Conservation (phyloP, 2,797 vertebrate species). For the Cichlasoma orientale region DNA sequence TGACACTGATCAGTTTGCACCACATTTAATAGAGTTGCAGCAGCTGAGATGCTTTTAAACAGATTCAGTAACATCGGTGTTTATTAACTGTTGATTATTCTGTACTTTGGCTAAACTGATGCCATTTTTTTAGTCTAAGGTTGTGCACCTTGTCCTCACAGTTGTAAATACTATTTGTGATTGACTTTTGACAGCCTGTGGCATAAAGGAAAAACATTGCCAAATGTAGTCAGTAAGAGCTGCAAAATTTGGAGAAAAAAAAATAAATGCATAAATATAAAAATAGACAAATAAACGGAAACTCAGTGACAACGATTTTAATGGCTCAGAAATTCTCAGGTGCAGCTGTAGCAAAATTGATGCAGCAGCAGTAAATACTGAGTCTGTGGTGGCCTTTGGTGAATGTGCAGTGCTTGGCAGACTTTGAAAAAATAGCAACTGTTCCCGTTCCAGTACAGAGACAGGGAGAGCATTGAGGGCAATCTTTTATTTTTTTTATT, state of each 20-base stretch:
- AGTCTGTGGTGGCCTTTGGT: neutral
- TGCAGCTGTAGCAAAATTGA: neutral
- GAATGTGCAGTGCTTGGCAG: neutral
- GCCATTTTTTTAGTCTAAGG: neutral
- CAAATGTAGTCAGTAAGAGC: neutral
- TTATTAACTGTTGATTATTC: neutral
- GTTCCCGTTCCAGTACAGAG: neutral
- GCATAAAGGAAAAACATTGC: fast-evolving
- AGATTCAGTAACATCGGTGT: neutral
- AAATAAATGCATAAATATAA: neutral
- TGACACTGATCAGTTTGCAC: neutral
- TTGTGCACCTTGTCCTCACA: neutral
- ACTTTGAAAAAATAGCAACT: neutral
- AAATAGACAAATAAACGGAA: neutral
- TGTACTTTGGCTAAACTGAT: neutral
- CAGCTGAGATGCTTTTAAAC: neutral
- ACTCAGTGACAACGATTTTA: neutral
- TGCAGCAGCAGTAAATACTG: fast-evolving
- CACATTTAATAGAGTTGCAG: no score
- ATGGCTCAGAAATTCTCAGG: neutral
- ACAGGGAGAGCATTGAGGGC: neutral
- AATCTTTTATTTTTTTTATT: neutral
- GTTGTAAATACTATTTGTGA: neutral
- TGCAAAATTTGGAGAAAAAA: neutral
- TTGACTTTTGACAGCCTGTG: neutral